phyloP scores from a whole-genome alignment of 2,797 vertebrate genomes.

The Cygnus olor region DNA sequence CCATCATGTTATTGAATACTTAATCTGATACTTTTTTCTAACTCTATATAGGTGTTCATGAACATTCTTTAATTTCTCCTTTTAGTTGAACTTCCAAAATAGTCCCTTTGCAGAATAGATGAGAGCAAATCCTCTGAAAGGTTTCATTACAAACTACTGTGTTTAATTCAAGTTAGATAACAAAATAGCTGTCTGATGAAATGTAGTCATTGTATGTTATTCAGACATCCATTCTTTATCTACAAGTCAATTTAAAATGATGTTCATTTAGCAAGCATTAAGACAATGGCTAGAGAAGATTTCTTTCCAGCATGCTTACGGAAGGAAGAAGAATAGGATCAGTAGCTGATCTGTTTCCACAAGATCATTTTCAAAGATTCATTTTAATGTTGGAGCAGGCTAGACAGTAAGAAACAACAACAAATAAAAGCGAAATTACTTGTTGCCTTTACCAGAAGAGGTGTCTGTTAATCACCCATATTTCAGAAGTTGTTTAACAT shows the following conservation, averaged over 20 bases:
- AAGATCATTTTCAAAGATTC: not conserved
- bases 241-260: not conserved
- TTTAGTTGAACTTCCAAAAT: not conserved
- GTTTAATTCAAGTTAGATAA: not conserved
- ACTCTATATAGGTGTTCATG: not conserved
- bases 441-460: not conserved
- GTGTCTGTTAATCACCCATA: not conserved
- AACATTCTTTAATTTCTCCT: not conserved
- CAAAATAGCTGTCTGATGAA: not conserved
- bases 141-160: not conserved
- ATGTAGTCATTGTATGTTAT: not conserved
- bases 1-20: not conserved
- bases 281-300: not conserved
- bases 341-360: not conserved
- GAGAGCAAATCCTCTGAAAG: not conserved
- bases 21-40: not conserved
- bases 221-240: not conserved
- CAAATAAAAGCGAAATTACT: not conserved
- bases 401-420: not conserved
- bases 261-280: not conserved
- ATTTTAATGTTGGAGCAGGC: not conserved
- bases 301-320: not conserved
- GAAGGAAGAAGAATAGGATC: not conserved
- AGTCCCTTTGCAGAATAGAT: not conserved
- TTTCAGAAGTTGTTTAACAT: not conserved